These are phyloP conservation scores for Melinaea menophilus DNA, from an alignment of 2,888 invertebrate genomes.

Conservation along the genomic window DNA sequence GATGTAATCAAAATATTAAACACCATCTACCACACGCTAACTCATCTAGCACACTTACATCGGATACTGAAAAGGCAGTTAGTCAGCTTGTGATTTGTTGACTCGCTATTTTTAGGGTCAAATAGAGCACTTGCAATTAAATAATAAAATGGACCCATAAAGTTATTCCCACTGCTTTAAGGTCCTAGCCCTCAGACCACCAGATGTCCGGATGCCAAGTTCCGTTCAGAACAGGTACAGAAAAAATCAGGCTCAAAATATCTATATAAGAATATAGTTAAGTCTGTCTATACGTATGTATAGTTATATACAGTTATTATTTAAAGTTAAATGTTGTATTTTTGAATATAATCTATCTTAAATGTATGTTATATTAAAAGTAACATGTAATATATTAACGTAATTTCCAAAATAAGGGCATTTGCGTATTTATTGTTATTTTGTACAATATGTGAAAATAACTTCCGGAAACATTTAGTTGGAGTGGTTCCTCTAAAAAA, in stretches of 20 bases:
- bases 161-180: too few relatives aligned
- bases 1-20: too few relatives aligned
- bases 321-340: not conserved
- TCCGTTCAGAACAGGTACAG: constrained; percentile 28
- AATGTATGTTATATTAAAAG: not conserved
- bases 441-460: not conserved
- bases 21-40: too few relatives aligned
- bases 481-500: constrained; percentile 15
- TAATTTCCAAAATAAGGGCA: not conserved
- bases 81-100: too few relatives aligned
- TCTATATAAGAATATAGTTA: not conserved
- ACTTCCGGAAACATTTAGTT: constrained; percentile 11
- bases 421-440: too few relatives aligned
- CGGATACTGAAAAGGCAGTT: too few relatives aligned
- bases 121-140: too few relatives aligned
- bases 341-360: not conserved
- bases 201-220: constrained; percentile 35
- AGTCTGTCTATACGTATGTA: too few relatives aligned
- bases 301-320: too few relatives aligned
- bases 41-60: too few relatives aligned
- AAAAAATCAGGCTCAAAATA: constrained; percentile 9
- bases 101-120: too few relatives aligned
- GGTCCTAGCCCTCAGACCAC: constrained; percentile 14
- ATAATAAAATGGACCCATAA: too few relatives aligned
- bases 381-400: not conserved